These are phyloP conservation scores for Anabacerthia variegaticeps DNA, from an alignment of 2,797 vertebrate species.

Conservation along the genomic window DNA sequence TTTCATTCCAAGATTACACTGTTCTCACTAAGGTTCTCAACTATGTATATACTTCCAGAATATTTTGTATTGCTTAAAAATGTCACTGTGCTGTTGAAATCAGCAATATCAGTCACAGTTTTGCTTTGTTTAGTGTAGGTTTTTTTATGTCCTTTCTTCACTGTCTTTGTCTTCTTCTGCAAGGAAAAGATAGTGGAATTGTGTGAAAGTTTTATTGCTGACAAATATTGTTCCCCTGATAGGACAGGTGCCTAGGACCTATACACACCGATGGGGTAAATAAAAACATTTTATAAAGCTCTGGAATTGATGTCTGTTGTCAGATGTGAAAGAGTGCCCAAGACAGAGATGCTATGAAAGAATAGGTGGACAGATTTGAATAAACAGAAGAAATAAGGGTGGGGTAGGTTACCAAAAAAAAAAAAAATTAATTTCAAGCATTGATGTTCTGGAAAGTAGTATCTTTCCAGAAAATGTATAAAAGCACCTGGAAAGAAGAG, in stretches of 20 bases:
- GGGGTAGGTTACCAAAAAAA: neutral
- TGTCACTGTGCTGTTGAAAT: neutral
- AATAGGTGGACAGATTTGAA: neutral
- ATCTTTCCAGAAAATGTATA: neutral
- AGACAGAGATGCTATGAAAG: neutral
- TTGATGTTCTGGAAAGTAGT: neutral
- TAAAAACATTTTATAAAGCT: neutral
- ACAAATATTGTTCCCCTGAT: constrained; percentile 14
- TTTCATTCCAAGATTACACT: constrained; percentile 9
- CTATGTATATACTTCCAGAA: constrained; percentile 3
- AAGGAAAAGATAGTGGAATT: neutral
- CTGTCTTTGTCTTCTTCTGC: neutral
- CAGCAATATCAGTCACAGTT: neutral
- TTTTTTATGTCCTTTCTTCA: neutral
- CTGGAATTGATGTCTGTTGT: neutral
- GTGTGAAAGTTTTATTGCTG: neutral
- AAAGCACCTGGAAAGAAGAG: neutral
- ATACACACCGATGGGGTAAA: neutral
- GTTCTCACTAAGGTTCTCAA: neutral
- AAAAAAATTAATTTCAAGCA: neutral
- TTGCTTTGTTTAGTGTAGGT: neutral
- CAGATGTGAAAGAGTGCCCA: neutral
- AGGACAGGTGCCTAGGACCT: neutral
- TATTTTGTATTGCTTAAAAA: constrained; percentile 27
- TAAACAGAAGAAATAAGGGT: neutral